Evolutionary conservation across 2,797 vertebrate species (phyloP), one percentile per base, ranked within the genome.

Genomic region (Sebastolobus alascanus): DNA sequence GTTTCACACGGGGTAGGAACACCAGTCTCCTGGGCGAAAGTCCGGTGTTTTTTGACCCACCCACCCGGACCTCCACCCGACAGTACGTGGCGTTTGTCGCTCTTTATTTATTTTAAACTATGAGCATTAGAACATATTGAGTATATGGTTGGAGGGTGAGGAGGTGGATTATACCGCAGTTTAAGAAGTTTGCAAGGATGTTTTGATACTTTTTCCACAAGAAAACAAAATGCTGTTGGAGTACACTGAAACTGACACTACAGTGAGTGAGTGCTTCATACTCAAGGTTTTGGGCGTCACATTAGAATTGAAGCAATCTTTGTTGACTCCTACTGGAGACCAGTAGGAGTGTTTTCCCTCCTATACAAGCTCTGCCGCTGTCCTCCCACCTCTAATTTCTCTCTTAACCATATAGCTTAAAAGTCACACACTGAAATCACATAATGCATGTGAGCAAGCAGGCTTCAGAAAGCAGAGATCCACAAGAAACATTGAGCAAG

Each of bases 291-390:
- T 1, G 50, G 18, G 18, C 11, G 1, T 43, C 7, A 52, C 64
- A 50, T 59, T 50, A 54, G 25, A 20, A 54, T 67, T 73, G 10
- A 58, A 58, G 20, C 27, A 12, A 37, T 60, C 29, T 77, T 40
- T 77, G 40, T 74, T 78, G 75, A 68, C 56, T 80, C 75, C 61
- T 71, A 7, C 61, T 63, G 66, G 66, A 77, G 37, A 67, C 29
- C 16, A 27, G 20, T 5, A 33, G 8, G 1, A 66, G 16, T 29
- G 38, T 54, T 29, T 29, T 40, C 12, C 13, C 27, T 64, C 38
- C 18, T 2, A 22, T 0, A 33, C 4, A 31, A 50, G 8, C 20
- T 33, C 59, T 43, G 27, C 60, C 4, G 14, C 25, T 31, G 22
- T 4, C 9, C 18, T 66, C 20, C 12, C 8, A 8, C 12, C 18